These are phyloP conservation scores for Gryon sp. DNA, from an alignment of 1,140 invertebrate species.

Conservation along the genomic window DNA sequence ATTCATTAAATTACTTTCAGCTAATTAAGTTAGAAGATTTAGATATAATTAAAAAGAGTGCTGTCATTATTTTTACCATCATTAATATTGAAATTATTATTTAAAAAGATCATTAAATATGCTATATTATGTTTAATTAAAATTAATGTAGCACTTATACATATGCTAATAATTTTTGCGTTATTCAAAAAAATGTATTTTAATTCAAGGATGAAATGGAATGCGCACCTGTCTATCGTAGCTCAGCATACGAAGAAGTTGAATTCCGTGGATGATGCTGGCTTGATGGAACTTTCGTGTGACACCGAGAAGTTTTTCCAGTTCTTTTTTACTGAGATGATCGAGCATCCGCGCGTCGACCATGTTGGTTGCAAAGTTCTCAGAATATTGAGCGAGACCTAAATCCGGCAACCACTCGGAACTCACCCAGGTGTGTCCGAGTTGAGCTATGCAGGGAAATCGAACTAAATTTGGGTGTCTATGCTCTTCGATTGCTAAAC, in stretches of 20 bases:
- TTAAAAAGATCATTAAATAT: too few relatives aligned
- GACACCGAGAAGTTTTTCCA: constrained; percentile 94
- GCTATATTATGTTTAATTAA: too few relatives aligned
- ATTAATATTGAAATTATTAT: too few relatives aligned
- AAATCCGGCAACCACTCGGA: constrained; percentile 95
- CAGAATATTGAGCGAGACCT: constrained; percentile 91
- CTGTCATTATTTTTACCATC: too few relatives aligned
- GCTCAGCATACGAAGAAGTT: constrained; percentile 93
- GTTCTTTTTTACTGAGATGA: constrained; percentile 94
- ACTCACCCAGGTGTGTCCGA: constrained; percentile 94
- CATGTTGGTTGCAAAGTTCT: constrained; percentile 92
- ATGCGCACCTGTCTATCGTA: constrained; percentile 91
- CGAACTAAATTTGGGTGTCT: constrained; percentile 90
- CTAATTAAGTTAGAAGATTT: too few relatives aligned
- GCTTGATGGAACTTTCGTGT: constrained; percentile 96
- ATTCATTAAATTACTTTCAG: too few relatives aligned
- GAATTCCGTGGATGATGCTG: constrained; percentile 94
- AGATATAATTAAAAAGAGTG: too few relatives aligned
- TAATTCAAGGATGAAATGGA: too few relatives aligned
- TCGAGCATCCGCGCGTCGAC: constrained; percentile 95
- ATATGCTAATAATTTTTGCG: too few relatives aligned
- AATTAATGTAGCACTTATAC: too few relatives aligned
- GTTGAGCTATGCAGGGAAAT: constrained; percentile 91
- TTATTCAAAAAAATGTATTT: too few relatives aligned
- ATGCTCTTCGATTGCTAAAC: constrained; percentile 96